These are phyloP conservation scores for Strongylocentrotus purpuratus DNA, from an alignment of 35 echinoderm and acorn worm species.

Conservation along the genomic window DNA sequence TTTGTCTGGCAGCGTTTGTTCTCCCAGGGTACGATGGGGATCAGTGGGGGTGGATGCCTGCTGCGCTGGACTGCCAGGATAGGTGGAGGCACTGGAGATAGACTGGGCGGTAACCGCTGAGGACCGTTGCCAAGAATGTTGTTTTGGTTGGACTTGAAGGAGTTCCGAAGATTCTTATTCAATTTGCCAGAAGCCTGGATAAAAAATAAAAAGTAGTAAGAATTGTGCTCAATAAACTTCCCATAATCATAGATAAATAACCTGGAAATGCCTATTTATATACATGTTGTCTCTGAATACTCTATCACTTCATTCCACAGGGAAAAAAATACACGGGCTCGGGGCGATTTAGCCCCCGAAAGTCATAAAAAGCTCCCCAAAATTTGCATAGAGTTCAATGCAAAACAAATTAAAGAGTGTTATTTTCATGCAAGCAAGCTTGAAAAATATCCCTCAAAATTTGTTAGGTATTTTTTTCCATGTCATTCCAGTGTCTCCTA, in stretches of 20 bases:
- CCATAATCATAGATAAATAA: not conserved
- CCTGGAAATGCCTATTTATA: not conserved
- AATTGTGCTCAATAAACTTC: not conserved
- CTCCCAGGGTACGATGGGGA: conserved; percentile 79
- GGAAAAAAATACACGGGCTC: no score
- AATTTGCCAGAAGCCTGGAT: conserved; percentile 19
- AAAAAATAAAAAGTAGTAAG: not conserved
- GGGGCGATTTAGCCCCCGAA: no score
- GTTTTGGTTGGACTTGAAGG: conserved; percentile 11
- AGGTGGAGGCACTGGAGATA: conserved; percentile 88
- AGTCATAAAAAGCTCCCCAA: no score
- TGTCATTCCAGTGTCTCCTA: not conserved
- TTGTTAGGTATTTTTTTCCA: no score
- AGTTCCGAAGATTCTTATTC: conserved; percentile 24
- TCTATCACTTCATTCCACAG: not conserved
- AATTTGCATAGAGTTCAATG: no score
- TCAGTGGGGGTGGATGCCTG: conserved; percentile 82
- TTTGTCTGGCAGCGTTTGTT: conserved; percentile 44
- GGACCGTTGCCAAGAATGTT: conserved; percentile 43
- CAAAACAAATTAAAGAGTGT: no score
- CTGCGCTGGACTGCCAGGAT: conserved; percentile 67
- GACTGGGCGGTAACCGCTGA: conserved; percentile 72
- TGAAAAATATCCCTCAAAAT: no score
- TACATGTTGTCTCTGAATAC: not conserved
- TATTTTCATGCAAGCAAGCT: no score